phyloP scores from a whole-genome alignment of 2,888 invertebrate species.

The Catocala fraxini region DNA sequence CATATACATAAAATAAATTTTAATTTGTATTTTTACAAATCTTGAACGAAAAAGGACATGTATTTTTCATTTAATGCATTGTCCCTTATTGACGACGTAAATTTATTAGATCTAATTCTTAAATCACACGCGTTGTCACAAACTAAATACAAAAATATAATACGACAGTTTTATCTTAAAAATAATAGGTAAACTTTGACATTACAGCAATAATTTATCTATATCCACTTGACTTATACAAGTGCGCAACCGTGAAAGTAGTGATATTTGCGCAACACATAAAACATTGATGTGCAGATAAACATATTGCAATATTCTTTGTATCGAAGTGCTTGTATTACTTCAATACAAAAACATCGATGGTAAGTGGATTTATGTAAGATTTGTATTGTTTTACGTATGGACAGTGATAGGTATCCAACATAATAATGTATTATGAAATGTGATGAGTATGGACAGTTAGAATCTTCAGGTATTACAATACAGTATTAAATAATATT shows the following conservation, averaged over 20 bases:
- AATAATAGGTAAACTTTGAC: neutral
- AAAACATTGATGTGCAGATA: conserved; percentile 2
- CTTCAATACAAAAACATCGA: too few species aligned
- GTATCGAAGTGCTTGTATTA: neutral
- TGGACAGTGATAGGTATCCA: neutral
- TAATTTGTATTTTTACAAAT: too few species aligned
- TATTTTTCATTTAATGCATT: too few species aligned
- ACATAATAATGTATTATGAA: neutral
- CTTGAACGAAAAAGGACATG: too few species aligned
- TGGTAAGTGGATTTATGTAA: neutral
- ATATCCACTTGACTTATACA: neutral
- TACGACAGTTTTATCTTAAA: too few species aligned
- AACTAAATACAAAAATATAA: too few species aligned
- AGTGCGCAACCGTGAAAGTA: conserved; percentile 3
- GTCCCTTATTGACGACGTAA: too few species aligned
- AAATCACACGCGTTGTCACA: too few species aligned
- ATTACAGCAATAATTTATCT: neutral
- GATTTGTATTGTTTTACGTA: neutral
- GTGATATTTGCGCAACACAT: neutral
- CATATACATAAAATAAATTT: too few species aligned
- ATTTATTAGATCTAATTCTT: too few species aligned
- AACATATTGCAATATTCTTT: conserved; percentile 5
- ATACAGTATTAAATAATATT: too few species aligned
- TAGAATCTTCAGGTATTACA: too few species aligned
- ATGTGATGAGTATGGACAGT: neutral